Percentiles rank a stretch among this genome's conserved stretches.
Conservation (phyloP, 2,888 invertebrate species). For the Limnephilus auricula region DNA sequence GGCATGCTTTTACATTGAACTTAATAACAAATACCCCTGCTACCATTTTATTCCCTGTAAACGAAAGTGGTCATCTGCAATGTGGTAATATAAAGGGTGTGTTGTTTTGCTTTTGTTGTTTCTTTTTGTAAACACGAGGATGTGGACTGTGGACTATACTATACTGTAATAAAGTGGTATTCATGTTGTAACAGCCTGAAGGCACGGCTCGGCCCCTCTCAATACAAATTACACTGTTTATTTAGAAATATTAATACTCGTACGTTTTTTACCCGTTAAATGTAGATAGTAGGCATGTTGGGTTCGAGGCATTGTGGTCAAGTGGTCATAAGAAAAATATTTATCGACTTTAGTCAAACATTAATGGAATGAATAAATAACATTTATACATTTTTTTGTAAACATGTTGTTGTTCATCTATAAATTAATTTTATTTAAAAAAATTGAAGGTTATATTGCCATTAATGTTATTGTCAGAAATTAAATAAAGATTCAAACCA, state of each 20-base stretch:
- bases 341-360: background rate
- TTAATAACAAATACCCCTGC: background rate
- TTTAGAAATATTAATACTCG: slow-evolving; percentile 23
- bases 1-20: background rate
- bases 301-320: background rate
- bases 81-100: slow-evolving; percentile 9
- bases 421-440: background rate
- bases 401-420: background rate
- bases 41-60: background rate
- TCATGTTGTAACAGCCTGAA: slow-evolving; percentile 45
- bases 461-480: no score
- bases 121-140: slow-evolving; percentile 18
- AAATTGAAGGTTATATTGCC: no score
- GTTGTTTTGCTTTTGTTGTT: slow-evolving; percentile 37
- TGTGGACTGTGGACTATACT: slow-evolving; percentile 30
- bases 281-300: background rate
- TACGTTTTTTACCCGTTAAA: slow-evolving; percentile 14
- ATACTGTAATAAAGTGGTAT: slow-evolving; percentile 53
- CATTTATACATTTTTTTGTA: background rate
- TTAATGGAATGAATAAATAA: background rate
- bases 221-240: slow-evolving; percentile 49
- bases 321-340: background rate
- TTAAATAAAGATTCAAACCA: no score
- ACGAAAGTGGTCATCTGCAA: slow-evolving; percentile 28
- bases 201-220: slow-evolving; percentile 46